These are phyloP conservation scores for Opisthograptis luteolata DNA, from an alignment of 2,888 invertebrate genomes.

Conservation along the genomic window DNA sequence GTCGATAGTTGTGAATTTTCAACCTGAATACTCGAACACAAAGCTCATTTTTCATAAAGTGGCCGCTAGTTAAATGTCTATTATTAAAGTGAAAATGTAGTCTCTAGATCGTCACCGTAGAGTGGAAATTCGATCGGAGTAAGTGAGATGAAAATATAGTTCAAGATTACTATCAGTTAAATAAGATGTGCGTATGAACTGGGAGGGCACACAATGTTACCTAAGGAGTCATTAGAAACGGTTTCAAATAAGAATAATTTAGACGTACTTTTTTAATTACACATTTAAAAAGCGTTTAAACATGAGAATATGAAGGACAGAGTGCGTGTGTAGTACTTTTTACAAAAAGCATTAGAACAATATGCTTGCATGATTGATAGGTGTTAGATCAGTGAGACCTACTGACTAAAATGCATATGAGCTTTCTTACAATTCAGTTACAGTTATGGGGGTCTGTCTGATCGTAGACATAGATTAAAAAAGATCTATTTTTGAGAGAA, in stretches of 20 bases:
- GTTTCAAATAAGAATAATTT: too few species aligned
- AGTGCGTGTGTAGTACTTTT: too few species aligned
- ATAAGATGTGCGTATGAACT: conserved; percentile 16
- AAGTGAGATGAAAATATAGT: conserved; percentile 24
- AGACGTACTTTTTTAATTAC: too few species aligned
- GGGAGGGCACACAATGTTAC: background rate
- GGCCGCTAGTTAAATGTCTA: conserved; percentile 32
- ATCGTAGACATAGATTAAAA: too few species aligned
- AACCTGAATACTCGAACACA: conserved; percentile 40
- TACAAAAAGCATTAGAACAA: background rate
- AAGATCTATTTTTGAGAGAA: too few species aligned
- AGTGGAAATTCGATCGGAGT: conserved; percentile 43
- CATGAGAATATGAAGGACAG: too few species aligned
- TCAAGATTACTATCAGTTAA: conserved; percentile 14
- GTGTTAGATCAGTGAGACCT: conserved; percentile 10
- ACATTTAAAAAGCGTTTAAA: too few species aligned
- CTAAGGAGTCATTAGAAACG: background rate
- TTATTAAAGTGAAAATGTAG: conserved; percentile 56
- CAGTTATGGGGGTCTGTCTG: background rate
- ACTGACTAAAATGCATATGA: background rate
- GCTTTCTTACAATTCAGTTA: background rate
- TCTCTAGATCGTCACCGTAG: conserved; percentile 45
- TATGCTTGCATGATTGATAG: conserved; percentile 11
- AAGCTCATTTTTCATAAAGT: conserved; percentile 41
- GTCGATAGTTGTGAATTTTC: conserved; percentile 41